These are phyloP conservation scores for Antechinus flavipes DNA, from an alignment of 2,113 vertebrate genomes.

Conservation along the genomic window DNA sequence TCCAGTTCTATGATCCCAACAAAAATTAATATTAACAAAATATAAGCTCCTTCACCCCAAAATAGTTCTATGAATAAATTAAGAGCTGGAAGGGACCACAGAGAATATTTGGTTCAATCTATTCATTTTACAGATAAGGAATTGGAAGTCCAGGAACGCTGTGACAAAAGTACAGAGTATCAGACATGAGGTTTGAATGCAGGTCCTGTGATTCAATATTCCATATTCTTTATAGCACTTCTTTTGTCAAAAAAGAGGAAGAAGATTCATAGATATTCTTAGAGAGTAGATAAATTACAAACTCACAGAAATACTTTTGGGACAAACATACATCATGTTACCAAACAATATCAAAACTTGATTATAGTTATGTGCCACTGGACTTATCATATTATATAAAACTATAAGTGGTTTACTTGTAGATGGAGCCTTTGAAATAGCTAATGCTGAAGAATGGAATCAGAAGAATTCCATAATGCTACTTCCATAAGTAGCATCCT, in stretches of 20 bases:
- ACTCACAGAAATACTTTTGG: neutral
- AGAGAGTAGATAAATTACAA: neutral
- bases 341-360: neutral
- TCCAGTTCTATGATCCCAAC: neutral
- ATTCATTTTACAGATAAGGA: neutral
- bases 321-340: neutral
- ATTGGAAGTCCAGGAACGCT: neutral
- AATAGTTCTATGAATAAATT: neutral
- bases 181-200: neutral
- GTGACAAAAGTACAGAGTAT: neutral
- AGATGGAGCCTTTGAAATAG: no score
- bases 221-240: neutral
- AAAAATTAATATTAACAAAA: neutral
- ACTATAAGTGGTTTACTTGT: no score
- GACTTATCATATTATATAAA: no score
- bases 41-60: neutral
- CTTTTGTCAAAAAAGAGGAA: neutral
- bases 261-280: neutral
- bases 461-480: no score
- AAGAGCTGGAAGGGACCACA: neutral
- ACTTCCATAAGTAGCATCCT: neutral
- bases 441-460: neutral
- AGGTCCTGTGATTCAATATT: neutral
- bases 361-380: neutral
- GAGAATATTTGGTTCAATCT: neutral